Evolutionary conservation across 2,797 vertebrate species (phyloP).

Genomic region (Cryptoprocta ferox): DNA sequence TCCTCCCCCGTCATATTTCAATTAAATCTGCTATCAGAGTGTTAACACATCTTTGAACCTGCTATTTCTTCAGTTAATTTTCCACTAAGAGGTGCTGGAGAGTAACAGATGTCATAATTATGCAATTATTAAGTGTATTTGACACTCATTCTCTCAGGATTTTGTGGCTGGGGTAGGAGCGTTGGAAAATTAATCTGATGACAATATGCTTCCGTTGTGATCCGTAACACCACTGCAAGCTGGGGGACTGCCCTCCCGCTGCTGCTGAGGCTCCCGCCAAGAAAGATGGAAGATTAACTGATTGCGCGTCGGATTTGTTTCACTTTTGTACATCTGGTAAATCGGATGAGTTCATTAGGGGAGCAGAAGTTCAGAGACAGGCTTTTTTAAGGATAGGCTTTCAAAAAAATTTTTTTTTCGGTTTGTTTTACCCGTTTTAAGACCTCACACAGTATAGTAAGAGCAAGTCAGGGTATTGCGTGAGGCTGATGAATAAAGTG

Average conservation of each 20-base stretch:
- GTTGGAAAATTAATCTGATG: constrained; percentile 89
- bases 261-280: constrained; percentile 76
- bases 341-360: constrained; percentile 37
- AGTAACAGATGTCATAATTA: constrained; percentile 98
- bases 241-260: constrained; percentile 80
- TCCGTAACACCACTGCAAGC: constrained; percentile 84
- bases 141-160: constrained; percentile 87
- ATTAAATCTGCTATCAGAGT: constrained; percentile 93
- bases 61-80: constrained; percentile 93
- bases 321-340: constrained; percentile 66
- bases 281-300: constrained; percentile 83
- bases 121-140: constrained; percentile 93
- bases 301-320: constrained; percentile 77
- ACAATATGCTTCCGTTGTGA: constrained; percentile 88
- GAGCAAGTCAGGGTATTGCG: fast-evolving
- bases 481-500: not conserved
- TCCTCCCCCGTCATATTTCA: constrained; percentile 94
- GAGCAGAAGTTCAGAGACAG: not conserved
- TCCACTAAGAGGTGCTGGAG: constrained; percentile 90
- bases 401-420: no score
- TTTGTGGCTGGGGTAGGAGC: constrained; percentile 76
- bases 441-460: not conserved
- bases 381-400: not conserved
- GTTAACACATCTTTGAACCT: constrained; percentile 94
- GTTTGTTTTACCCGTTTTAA: not conserved